Percentiles rank a stretch among this genome's conserved stretches.
phyloP scores from a whole-genome alignment of 2,888 invertebrate genomes.

The Cordylochernes scorpioides region DNA sequence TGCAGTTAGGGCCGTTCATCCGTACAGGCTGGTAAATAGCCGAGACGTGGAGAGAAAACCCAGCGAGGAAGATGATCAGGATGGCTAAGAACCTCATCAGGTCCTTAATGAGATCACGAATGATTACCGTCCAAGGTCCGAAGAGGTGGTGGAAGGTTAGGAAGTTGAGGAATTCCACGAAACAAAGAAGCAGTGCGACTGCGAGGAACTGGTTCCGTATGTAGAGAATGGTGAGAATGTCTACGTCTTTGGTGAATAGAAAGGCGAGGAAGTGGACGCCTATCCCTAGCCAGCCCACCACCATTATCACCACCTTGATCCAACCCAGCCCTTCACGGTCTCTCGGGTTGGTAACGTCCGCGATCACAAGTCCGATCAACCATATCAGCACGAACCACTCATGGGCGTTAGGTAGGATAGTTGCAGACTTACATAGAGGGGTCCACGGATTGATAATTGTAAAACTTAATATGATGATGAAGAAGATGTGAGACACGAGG shows the following conservation, averaged over 20 bases:
- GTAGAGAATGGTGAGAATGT: conserved; percentile 57
- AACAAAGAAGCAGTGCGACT: conserved; percentile 71
- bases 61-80: conserved; percentile 85
- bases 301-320: conserved; percentile 29
- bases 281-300: conserved; percentile 61
- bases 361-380: conserved; percentile 74
- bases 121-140: conserved; percentile 99
- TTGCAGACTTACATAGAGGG: conserved; percentile 22
- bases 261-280: conserved; percentile 55
- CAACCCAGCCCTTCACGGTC: conserved; percentile 89
- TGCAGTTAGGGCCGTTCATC: conserved; percentile 15
- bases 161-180: conserved; percentile 90
- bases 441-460: conserved; percentile 28
- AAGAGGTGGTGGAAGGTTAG: conserved; percentile 95
- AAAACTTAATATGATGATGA: conserved; percentile 70
- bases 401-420: conserved; percentile 68
- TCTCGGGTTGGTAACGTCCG: conserved; percentile 89
- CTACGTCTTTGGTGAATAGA: conserved; percentile 20
- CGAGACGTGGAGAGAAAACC: conserved; percentile 69
- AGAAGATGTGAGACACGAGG: conserved; percentile 87
- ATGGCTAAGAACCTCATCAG: conserved; percentile 54
- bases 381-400: conserved; percentile 84
- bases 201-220: conserved; percentile 91
- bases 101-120: conserved; percentile 32
- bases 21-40: conserved; percentile 64